These are phyloP conservation scores for Dromaius novaehollandiae DNA, from an alignment of 2,113 vertebrate genomes.

Conservation along the genomic window DNA sequence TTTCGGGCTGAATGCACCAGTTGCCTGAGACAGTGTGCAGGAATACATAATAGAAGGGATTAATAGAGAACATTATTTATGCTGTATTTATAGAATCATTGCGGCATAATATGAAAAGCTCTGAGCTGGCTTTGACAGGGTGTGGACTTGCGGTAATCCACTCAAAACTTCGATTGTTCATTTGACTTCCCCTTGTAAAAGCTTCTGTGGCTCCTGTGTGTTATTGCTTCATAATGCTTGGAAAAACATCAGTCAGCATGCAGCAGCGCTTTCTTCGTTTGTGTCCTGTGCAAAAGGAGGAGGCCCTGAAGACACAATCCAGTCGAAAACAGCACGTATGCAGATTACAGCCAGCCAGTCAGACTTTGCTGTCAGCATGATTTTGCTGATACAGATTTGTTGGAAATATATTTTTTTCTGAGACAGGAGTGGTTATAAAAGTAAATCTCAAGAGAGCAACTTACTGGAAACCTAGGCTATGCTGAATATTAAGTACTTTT, in stretches of 20 bases:
- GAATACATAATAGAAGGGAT: neutral
- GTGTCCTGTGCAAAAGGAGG: neutral
- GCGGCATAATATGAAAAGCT: conserved; percentile 42
- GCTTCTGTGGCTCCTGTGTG: conserved; percentile 33
- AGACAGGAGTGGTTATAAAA: conserved; percentile 35
- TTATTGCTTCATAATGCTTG: conserved; percentile 26
- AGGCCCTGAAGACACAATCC: neutral
- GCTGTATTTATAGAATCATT: conserved; percentile 29
- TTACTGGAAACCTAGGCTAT: conserved; percentile 29
- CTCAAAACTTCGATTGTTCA: conserved; percentile 33
- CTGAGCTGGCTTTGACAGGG: conserved; percentile 26
- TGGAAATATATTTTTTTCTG: conserved; percentile 37
- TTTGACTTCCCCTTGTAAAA: conserved; percentile 30
- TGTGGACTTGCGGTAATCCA: conserved; percentile 46
- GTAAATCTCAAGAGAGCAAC: neutral
- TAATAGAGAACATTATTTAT: conserved; percentile 27
- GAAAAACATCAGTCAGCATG: conserved; percentile 3
- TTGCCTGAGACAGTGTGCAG: neutral
- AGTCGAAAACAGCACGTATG: neutral
- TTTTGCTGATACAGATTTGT: conserved; percentile 25
- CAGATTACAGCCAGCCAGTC: neutral
- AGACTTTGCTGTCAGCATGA: neutral
- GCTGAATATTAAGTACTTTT: conserved; percentile 7
- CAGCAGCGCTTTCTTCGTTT: neutral
- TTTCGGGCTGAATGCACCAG: neutral